phyloP scores from a whole-genome alignment of 2,888 invertebrate species.

The Trypoxylon attenuatum region DNA sequence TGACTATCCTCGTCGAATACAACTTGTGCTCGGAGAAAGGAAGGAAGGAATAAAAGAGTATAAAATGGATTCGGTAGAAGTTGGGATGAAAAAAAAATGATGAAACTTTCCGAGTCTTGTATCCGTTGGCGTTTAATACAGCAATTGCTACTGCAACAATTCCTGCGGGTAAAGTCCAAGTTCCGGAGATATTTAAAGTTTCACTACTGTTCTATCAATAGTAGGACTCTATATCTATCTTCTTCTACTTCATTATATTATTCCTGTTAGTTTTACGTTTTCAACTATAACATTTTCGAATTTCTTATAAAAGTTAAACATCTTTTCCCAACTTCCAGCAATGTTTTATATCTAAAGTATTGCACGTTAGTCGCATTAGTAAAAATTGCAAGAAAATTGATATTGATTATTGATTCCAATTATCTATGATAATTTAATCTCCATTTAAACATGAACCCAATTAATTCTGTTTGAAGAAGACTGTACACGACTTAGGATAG shows the following conservation, averaged over 20 bases:
- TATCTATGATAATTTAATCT: too few relatives aligned
- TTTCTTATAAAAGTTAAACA: too few relatives aligned
- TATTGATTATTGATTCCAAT: too few relatives aligned
- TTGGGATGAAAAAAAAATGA: slow-evolving; percentile 37
- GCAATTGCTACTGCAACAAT: slow-evolving; percentile 44
- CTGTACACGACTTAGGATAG: too few relatives aligned
- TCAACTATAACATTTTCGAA: slow-evolving; percentile 2
- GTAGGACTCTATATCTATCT: slow-evolving; percentile 2
- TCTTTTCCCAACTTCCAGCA: too few relatives aligned
- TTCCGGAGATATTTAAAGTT: slow-evolving; percentile 60
- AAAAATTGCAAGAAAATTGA: too few relatives aligned
- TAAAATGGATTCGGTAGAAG: background rate
- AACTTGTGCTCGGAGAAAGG: background rate
- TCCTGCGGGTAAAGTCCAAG: slow-evolving; percentile 38
- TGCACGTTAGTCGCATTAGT: too few relatives aligned
- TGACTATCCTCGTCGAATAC: too few relatives aligned
- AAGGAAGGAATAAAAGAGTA: background rate
- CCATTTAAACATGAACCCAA: too few relatives aligned
- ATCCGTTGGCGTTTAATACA: slow-evolving; percentile 44
- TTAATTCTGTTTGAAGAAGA: too few relatives aligned
- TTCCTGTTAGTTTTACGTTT: slow-evolving; percentile 1
- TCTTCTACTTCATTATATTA: background rate
- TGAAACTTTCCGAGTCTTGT: slow-evolving; percentile 44
- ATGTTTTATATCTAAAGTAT: too few relatives aligned
- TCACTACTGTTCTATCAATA: slow-evolving; percentile 51